phyloP scores from a whole-genome alignment of 2,113 vertebrate species.

The Ibidorhyncha struthersii region DNA sequence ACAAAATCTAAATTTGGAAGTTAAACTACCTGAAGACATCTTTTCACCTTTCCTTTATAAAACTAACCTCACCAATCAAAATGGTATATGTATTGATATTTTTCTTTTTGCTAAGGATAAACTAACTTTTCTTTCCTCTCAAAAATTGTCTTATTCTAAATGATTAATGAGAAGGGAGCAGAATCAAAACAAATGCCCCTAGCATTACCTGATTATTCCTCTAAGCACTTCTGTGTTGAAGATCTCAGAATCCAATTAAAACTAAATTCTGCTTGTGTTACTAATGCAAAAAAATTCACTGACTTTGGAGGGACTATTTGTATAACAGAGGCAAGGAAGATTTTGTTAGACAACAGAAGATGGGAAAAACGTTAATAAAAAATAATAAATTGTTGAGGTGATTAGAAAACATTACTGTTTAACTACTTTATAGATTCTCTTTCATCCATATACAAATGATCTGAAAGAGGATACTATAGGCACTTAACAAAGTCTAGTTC shows the following conservation, averaged over 20 bases:
- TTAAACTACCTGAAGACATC: neutral
- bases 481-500: conserved; percentile 61
- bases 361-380: neutral
- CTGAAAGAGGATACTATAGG: conserved; percentile 18
- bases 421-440: neutral
- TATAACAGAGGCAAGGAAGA: neutral
- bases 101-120: neutral
- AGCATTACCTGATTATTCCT: neutral
- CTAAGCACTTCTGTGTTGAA: neutral
- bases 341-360: neutral
- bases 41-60: neutral
- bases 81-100: neutral
- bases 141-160: neutral
- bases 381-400: neutral
- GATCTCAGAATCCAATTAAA: neutral
- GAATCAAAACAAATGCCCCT: conserved; percentile 6
- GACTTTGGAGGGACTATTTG: neutral
- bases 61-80: neutral
- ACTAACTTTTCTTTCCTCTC: neutral
- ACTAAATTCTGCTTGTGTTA: neutral
- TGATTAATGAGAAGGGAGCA: neutral
- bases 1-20: neutral
- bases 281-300: neutral
- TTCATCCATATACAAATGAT: conserved; percentile 11
- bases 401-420: neutral